Percentiles rank a stretch among this genome's conserved stretches.
phyloP scores from a whole-genome alignment of 1,140 invertebrate species.

The Agrilus planipennis region DNA sequence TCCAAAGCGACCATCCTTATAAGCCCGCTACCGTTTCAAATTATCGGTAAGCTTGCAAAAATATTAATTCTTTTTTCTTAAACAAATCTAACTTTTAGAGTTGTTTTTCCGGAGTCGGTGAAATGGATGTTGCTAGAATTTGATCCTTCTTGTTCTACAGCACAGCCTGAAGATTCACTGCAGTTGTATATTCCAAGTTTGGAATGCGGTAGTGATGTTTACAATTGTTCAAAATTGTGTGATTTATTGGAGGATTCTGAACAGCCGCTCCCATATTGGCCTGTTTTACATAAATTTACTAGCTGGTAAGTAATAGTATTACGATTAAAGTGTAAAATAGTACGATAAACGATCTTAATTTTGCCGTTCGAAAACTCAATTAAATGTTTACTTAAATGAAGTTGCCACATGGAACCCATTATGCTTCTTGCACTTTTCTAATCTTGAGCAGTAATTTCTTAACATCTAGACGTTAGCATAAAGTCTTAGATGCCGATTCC shows the following conservation, averaged over 20 bases:
- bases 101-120: slow-evolving; percentile 76
- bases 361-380: too few relatives aligned
- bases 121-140: slow-evolving; percentile 91
- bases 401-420: too few relatives aligned
- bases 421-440: too few relatives aligned
- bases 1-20: slow-evolving; percentile 96
- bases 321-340: too few relatives aligned
- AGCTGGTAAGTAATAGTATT: slow-evolving; percentile 24
- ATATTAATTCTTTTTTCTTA: background rate
- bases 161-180: slow-evolving; percentile 86
- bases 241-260: slow-evolving; percentile 20
- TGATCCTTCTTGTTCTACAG: slow-evolving; percentile 82
- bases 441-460: too few relatives aligned
- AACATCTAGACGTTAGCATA: too few relatives aligned
- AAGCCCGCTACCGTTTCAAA: slow-evolving; percentile 78
- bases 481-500: too few relatives aligned
- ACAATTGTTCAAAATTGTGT: slow-evolving; percentile 5
- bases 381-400: too few relatives aligned
- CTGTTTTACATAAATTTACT: slow-evolving; percentile 56
- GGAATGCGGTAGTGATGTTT: slow-evolving; percentile 3
- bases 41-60: slow-evolving; percentile 50
- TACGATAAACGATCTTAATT: too few relatives aligned
- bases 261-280: slow-evolving; percentile 46
- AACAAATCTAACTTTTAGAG: slow-evolving; percentile 40
- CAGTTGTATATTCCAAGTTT: slow-evolving; percentile 68